These are phyloP conservation scores for Ephydatia muelleri DNA, from an alignment of 37 sponge, comb jelly and placozoan genomes.

Conservation along the genomic window DNA sequence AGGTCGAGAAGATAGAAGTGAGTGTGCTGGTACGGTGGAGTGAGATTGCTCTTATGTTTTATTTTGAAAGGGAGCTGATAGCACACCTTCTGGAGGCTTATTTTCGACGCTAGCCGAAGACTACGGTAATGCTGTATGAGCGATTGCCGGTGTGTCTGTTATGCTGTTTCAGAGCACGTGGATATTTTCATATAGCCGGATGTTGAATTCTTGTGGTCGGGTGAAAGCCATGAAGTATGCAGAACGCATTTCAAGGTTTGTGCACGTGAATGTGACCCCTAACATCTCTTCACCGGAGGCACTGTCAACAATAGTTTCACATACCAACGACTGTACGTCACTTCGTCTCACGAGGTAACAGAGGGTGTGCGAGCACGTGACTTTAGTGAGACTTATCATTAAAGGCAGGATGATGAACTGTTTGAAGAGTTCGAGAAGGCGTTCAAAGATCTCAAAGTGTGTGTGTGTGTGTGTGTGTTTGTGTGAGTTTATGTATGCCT, in stretches of 20 bases:
- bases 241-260: slow-evolving; percentile 83
- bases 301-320: slow-evolving; percentile 28
- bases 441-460: slow-evolving; percentile 62
- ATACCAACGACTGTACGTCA: slow-evolving; percentile 19
- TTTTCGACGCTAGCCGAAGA: slow-evolving; percentile 51
- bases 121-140: slow-evolving; percentile 61
- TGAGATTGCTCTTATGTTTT: too few relatives aligned
- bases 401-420: slow-evolving; percentile 69
- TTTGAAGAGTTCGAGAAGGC: slow-evolving; percentile 35
- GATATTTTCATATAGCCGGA: slow-evolving; percentile 19
- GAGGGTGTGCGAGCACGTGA: too few relatives aligned
- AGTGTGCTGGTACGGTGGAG: too few relatives aligned
- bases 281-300: not conserved
- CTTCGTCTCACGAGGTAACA: slow-evolving; percentile 47
- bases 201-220: slow-evolving; percentile 80
- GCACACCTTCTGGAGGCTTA: not conserved
- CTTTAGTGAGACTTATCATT: not conserved
- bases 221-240: slow-evolving; percentile 79
- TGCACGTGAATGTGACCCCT: not conserved
- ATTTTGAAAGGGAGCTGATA: not conserved
- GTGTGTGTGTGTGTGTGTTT: not conserved
- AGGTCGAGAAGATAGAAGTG: not conserved
- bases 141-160: not conserved
- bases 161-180: not conserved
- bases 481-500: not conserved